Base-by-base conservation (phyloP, 2,797 vertebrate species). In the Eurystomus glaucurus region DNA sequence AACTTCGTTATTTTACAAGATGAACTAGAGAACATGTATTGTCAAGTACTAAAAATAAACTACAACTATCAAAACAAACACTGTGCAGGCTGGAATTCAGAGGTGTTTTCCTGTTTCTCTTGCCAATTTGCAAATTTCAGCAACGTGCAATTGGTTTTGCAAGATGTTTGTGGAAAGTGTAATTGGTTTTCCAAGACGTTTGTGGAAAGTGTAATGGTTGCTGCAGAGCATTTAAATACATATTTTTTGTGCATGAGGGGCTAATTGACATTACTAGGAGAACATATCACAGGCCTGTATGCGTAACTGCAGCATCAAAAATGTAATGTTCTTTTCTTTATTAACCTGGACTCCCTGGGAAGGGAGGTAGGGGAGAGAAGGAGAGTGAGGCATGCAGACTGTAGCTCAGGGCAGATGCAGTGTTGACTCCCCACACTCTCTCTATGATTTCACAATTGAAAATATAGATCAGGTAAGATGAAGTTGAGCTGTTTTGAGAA, bases 31-130 rank as follows among this genome's bases (percentile, higher is more conserved):
- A 92, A 48, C 61, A 29, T 89, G 89, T 83, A 91, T 96, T 94
- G 68, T 95, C 84, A 92, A 93, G 84, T 85, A 89, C 94, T 94
- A 81, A 93, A 96, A 90, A 96, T 93, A 97, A 94, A 70, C 41
- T 84, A 35, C 65, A 85, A 62, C 88, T 94, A 78, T 94, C 78
- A 97, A 96, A 97, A 91, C 89, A 89, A 95, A 71, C 69, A 81
- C 57, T 39, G 37, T 39, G 41, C 11, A 2, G 54, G 70, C 69
- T 61, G 65, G 50, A 97, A 91, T 90, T 91, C 75, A 45, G 64
- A 87, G 64, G 68, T 39, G 7, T 52, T 86, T 95, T 86, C 93
- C 80, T 80, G 55, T 68, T 64, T 87, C 52, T 90, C 43, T 58
- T 92, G 74, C 84, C 68, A 91, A 15, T 92, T 93, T 83, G 52